Conservation (phyloP, 2,113 vertebrate genomes). For the Spilogale gracilis region DNA sequence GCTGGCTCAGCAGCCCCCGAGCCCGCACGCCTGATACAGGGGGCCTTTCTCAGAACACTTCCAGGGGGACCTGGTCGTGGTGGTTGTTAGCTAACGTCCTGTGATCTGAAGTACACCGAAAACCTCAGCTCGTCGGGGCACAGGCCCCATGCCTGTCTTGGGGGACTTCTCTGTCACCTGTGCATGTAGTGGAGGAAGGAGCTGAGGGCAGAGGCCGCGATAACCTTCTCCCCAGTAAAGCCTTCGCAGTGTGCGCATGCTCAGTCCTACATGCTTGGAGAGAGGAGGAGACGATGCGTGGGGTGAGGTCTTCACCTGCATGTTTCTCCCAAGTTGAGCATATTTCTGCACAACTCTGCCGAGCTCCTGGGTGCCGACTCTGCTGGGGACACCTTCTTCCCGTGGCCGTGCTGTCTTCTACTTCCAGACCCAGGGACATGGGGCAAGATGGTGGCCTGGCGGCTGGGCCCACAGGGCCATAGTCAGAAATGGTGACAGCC, state of each 20-base stretch:
- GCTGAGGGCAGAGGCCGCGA: rapidly evolving
- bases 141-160: rapidly evolving
- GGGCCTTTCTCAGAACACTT: background rate
- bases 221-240: too few relatives aligned
- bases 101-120: background rate
- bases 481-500: rapidly evolving
- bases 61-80: background rate
- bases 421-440: background rate
- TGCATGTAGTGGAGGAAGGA: rapidly evolving
- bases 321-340: background rate
- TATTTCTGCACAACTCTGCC: background rate
- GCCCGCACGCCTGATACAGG: rapidly evolving
- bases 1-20: background rate
- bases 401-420: rapidly evolving
- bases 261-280: rapidly evolving
- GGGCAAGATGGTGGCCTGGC: background rate
- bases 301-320: rapidly evolving
- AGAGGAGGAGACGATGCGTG: background rate
- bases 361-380: background rate
- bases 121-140: rapidly evolving
- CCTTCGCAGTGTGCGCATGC: rapidly evolving
- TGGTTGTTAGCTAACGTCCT: background rate
- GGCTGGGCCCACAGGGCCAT: rapidly evolving
- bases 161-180: background rate
- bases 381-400: background rate